These are phyloP conservation scores for Actias luna DNA, from an alignment of 2,888 invertebrate species.

Conservation along the genomic window DNA sequence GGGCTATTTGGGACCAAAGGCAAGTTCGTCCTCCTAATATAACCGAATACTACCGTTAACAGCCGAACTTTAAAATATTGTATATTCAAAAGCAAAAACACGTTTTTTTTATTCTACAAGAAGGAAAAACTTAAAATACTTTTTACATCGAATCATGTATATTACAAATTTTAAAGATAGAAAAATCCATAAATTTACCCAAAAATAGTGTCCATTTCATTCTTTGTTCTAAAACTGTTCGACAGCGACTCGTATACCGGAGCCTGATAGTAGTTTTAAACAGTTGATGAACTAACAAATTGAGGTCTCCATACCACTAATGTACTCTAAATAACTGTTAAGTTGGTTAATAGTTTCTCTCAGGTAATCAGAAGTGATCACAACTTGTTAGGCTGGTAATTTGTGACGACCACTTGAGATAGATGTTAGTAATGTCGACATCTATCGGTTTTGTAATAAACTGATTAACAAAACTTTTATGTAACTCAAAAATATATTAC, in stretches of 20 bases:
- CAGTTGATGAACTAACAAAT: constrained; percentile 52
- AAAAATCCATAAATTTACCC: neutral
- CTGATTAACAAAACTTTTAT: neutral
- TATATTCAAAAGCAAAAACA: too few relatives aligned
- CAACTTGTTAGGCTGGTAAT: constrained; percentile 4
- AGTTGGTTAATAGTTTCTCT: constrained; percentile 34
- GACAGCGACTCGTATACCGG: constrained; percentile 39
- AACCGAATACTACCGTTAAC: too few relatives aligned
- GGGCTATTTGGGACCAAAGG: too few relatives aligned
- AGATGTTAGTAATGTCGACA: neutral
- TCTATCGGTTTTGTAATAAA: neutral
- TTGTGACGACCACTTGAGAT: neutral
- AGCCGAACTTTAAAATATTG: too few relatives aligned
- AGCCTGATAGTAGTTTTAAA: constrained; percentile 49
- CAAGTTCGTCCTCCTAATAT: too few relatives aligned
- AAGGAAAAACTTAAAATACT: too few relatives aligned
- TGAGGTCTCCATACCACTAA: constrained; percentile 49
- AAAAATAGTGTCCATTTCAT: constrained; percentile 25
- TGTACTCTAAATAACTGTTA: constrained; percentile 40
- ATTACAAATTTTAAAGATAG: too few relatives aligned
- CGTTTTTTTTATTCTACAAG: too few relatives aligned
- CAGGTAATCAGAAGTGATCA: constrained; percentile 29
- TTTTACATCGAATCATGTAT: too few relatives aligned
- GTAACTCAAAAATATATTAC: neutral
- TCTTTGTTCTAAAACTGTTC: constrained; percentile 34